phyloP scores from a whole-genome alignment of 2,888 invertebrate species.

The Hemithea aestivaria region DNA sequence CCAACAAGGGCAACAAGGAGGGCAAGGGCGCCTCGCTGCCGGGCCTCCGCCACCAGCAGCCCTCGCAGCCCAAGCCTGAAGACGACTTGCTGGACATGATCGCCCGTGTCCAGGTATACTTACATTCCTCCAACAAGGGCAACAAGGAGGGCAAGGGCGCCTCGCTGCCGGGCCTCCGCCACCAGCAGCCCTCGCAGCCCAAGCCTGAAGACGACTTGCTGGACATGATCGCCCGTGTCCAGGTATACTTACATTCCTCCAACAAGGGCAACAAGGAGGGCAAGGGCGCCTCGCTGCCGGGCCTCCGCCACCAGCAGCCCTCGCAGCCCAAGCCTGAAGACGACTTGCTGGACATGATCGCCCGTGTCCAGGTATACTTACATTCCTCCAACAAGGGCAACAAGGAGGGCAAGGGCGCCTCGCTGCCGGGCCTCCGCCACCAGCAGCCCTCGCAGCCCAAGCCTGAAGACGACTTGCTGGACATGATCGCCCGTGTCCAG shows the following conservation, averaged over 20 bases:
- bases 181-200: constrained; percentile 71
- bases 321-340: constrained; percentile 66
- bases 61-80: constrained; percentile 61
- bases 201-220: constrained; percentile 83
- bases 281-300: constrained; percentile 57
- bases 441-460: constrained; percentile 64
- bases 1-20: constrained; percentile 27
- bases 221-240: constrained; percentile 96
- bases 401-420: constrained; percentile 48
- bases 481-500: constrained; percentile 96
- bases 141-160: constrained; percentile 46
- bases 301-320: constrained; percentile 79
- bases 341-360: constrained; percentile 94
- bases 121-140: neutral
- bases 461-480: constrained; percentile 85
- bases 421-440: constrained; percentile 78
- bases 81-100: constrained; percentile 94
- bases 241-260: constrained; percentile 78
- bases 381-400: too few relatives aligned
- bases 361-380: constrained; percentile 87
- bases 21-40: constrained; percentile 55
- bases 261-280: too few relatives aligned
- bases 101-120: constrained; percentile 89
- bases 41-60: constrained; percentile 79
- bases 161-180: constrained; percentile 75